Conservation (phyloP, 2,797 vertebrate genomes). For the Avahi laniger region DNA sequence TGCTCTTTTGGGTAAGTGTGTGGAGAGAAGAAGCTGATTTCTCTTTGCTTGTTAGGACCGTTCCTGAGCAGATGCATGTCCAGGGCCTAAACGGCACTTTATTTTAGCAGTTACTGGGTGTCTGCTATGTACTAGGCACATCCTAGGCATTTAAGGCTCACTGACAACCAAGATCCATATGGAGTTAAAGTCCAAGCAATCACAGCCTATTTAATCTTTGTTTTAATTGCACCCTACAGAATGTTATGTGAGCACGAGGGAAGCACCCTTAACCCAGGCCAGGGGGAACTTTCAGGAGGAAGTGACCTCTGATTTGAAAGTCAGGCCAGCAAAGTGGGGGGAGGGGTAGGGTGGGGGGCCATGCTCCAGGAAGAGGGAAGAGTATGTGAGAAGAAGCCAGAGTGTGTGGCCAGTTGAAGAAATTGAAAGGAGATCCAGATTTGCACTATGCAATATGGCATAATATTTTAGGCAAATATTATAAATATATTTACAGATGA, state of each 20-base stretch:
- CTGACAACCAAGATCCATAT: background rate
- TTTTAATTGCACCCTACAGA: background rate
- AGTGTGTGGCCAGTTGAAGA: background rate
- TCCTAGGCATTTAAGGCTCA: background rate
- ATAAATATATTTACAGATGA: background rate
- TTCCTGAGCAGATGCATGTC: background rate
- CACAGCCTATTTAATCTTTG: background rate
- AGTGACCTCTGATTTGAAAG: background rate
- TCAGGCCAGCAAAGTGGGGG: background rate
- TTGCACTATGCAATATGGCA: background rate
- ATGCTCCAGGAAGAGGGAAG: background rate
- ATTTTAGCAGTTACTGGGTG: background rate
- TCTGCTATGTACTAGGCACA: background rate
- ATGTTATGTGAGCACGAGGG: background rate
- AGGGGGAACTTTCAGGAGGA: background rate
- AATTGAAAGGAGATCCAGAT: background rate
- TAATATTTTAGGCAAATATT: background rate
- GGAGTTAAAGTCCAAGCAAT: background rate
- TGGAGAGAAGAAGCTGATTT: background rate
- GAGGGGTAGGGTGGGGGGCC: rapidly evolving
- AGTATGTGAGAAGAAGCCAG: background rate
- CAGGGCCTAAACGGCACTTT: background rate
- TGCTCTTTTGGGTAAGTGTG: background rate
- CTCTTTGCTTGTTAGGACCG: background rate
- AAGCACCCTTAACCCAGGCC: background rate